Percentiles rank a stretch among this genome's conserved stretches.
Conservation (phyloP, 1,140 invertebrate species). For the Drosophila tsacasi region DNA sequence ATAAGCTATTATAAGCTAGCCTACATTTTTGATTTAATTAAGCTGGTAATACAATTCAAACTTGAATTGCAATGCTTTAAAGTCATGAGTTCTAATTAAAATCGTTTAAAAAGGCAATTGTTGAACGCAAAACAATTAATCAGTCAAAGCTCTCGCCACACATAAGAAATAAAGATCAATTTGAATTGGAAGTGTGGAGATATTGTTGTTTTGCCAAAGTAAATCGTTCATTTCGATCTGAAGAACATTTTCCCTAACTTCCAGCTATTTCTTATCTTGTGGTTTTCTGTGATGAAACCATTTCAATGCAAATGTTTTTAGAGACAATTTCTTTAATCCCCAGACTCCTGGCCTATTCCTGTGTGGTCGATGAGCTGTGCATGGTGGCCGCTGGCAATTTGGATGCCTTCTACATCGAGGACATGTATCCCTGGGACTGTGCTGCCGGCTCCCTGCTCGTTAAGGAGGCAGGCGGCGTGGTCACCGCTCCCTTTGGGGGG, state of each 20-base stretch:
- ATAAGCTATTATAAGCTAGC: not conserved
- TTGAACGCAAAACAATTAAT: slow-evolving; percentile 17
- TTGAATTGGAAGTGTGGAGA: not conserved
- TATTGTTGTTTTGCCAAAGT: not conserved
- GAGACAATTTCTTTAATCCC: not conserved
- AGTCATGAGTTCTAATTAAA: not conserved
- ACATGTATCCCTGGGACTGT: slow-evolving; percentile 90
- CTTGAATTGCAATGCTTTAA: not conserved
- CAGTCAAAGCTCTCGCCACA: not conserved
- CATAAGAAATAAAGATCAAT: not conserved
- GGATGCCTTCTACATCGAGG: slow-evolving; percentile 91
- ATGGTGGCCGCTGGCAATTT: slow-evolving; percentile 90
- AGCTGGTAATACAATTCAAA: not conserved
- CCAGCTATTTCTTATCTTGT: not conserved
- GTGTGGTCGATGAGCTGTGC: slow-evolving; percentile 87
- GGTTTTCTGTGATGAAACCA: not conserved
- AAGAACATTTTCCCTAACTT: not conserved
- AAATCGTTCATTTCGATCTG: not conserved
- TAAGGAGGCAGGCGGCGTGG: slow-evolving; percentile 90
- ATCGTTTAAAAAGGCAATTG: not conserved
- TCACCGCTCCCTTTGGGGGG: slow-evolving; percentile 86
- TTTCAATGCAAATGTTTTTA: not conserved
- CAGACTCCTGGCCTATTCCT: slow-evolving; percentile 74
- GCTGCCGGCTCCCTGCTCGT: slow-evolving; percentile 90
- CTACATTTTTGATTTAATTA: not conserved